A percentile compares a stretch with the other conserved stretches of the same genome.
phyloP scores from a whole-genome alignment of 2,113 vertebrate species.

The Mesitornis unicolor region DNA sequence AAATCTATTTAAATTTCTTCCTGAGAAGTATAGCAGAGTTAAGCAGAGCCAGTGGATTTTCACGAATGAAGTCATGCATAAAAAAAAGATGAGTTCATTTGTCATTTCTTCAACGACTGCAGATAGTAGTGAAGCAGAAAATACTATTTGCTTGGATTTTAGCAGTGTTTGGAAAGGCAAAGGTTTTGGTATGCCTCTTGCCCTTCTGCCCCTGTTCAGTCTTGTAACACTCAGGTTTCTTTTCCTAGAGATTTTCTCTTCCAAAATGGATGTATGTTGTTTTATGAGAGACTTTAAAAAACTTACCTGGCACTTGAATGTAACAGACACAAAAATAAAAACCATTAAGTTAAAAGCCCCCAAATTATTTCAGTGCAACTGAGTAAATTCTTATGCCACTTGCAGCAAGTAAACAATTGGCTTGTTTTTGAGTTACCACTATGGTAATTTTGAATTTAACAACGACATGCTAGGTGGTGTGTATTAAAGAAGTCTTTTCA shows the following conservation, averaged over 20 bases:
- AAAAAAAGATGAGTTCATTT: neutral
- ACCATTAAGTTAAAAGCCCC: neutral
- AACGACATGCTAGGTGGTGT: neutral
- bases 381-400: neutral
- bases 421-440: neutral
- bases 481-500: neutral
- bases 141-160: neutral
- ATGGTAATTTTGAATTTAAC: neutral
- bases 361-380: neutral
- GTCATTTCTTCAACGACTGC: neutral
- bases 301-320: neutral
- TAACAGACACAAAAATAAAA: neutral
- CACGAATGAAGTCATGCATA: neutral
- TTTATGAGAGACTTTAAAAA: neutral
- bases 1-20: neutral
- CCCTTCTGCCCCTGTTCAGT: neutral
- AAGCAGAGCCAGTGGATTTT: neutral
- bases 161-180: conserved; percentile 12
- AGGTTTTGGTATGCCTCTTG: neutral
- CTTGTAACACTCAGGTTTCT: neutral
- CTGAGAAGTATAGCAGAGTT: neutral
- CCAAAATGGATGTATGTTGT: neutral
- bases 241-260: neutral
- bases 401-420: neutral
- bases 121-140: neutral